Conservation (phyloP, 2,113 vertebrate genomes). For the Phocoena phocoena region DNA sequence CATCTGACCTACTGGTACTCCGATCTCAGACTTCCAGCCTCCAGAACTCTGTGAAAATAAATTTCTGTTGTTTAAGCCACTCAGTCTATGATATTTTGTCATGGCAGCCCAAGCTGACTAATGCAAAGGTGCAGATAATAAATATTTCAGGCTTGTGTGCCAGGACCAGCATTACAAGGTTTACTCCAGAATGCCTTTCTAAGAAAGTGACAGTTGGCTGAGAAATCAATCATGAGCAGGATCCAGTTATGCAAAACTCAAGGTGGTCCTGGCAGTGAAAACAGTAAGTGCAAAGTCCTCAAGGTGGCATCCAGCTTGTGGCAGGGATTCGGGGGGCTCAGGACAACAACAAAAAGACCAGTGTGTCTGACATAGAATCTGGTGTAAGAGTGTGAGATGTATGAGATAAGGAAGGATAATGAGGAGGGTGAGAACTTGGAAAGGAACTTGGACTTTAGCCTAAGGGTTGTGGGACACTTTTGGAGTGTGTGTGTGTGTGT, state of each 20-base stretch:
- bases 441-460: not conserved
- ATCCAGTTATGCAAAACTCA: not conserved
- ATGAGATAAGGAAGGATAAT: not conserved
- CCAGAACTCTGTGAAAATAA: not conserved
- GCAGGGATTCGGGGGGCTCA: not conserved
- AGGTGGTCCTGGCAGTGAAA: not conserved
- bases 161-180: not conserved
- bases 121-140: not conserved
- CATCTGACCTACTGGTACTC: not conserved
- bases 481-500: not conserved
- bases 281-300: not conserved
- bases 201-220: not conserved
- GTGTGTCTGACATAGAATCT: not conserved
- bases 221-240: not conserved
- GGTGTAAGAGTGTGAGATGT: not conserved
- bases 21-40: not conserved
- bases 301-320: not conserved
- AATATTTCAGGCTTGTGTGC: not conserved
- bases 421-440: not conserved
- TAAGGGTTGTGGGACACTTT: not conserved
- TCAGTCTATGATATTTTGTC: not conserved
- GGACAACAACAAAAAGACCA: not conserved
- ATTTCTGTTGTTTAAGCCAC: not conserved
- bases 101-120: not conserved
- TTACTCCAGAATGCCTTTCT: constrained; percentile 27